Conservation (phyloP, 2,797 vertebrate species). For the Brotogeris chrysoptera region DNA sequence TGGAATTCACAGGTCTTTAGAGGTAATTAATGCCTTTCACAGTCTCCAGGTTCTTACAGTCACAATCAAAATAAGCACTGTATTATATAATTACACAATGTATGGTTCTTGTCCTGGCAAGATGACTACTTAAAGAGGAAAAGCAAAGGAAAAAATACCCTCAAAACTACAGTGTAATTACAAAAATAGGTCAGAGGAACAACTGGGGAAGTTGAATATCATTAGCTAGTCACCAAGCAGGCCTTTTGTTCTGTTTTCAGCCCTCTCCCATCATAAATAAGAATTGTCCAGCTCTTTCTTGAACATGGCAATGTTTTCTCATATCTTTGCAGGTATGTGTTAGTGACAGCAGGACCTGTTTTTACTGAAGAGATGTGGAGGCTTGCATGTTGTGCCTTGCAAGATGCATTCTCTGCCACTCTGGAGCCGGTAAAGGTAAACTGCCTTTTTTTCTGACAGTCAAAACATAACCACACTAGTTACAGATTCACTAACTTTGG, state of each 20-base stretch:
- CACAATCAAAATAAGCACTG: background rate
- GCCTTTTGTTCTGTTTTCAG: background rate
- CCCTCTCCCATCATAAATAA: background rate
- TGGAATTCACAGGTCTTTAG: background rate
- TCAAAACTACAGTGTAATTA: background rate
- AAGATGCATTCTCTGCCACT: constrained; percentile 94
- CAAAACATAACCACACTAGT: background rate
- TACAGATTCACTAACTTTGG: background rate
- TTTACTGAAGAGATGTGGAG: constrained; percentile 99
- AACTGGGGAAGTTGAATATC: background rate
- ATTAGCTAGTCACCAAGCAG: background rate
- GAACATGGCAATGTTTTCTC: background rate
- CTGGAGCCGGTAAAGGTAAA: constrained; percentile 95
- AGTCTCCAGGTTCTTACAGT: background rate
- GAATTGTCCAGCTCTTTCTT: background rate
- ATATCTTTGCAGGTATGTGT: constrained; percentile 83
- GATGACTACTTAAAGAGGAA: background rate
- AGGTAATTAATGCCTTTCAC: background rate
- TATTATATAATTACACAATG: background rate
- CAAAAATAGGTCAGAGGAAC: background rate
- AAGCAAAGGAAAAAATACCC: background rate
- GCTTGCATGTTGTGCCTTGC: constrained; percentile 92
- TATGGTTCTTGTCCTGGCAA: background rate
- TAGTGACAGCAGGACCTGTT: constrained; percentile 93
- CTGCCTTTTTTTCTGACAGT: background rate